Evolutionary conservation across 1,140 invertebrate genomes (phyloP).

Genomic region (Elymnias hypermnestra): DNA sequence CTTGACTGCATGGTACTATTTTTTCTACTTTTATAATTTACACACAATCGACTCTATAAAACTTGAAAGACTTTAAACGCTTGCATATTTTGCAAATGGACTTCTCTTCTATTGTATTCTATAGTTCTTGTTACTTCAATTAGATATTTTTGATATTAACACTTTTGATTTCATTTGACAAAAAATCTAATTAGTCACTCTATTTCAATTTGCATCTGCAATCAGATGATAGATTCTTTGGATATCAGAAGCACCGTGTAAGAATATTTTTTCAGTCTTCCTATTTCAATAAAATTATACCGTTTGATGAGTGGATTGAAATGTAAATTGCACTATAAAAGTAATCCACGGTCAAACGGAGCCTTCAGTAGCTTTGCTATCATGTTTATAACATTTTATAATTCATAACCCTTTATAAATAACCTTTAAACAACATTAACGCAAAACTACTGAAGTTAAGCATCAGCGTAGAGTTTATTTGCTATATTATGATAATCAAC

Average conservation of each 20-base stretch:
- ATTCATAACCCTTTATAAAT: too few relatives aligned
- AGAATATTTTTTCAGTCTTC: conserved; percentile 39
- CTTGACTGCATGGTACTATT: conserved; percentile 36
- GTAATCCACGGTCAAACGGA: conserved; percentile 18
- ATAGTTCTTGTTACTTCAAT: conserved; percentile 3
- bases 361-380: conserved; percentile 23
- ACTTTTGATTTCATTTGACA: conserved; percentile 16
- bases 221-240: conserved; percentile 61
- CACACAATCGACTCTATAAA: conserved; percentile 18
- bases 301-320: conserved; percentile 34
- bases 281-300: conserved; percentile 24
- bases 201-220: conserved; percentile 52
- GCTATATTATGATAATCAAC: conserved; percentile 9
- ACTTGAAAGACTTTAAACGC: conserved; percentile 34
- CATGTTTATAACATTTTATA: too few relatives aligned
- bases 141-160: conserved; percentile 2
- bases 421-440: too few relatives aligned
- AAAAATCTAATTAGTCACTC: conserved; percentile 48
- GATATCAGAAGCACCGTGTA: conserved; percentile 62
- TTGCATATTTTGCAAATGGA: conserved; percentile 39
- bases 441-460: conserved; percentile 16
- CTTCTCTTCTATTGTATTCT: conserved; percentile 4
- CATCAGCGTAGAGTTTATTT: conserved; percentile 13
- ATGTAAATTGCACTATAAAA: conserved; percentile 16
- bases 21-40: conserved; percentile 27